Evolutionary conservation across 2,797 vertebrate species (phyloP), one percentile per base, ranked within the genome.

Genomic region (Clarias pachynema): DNA sequence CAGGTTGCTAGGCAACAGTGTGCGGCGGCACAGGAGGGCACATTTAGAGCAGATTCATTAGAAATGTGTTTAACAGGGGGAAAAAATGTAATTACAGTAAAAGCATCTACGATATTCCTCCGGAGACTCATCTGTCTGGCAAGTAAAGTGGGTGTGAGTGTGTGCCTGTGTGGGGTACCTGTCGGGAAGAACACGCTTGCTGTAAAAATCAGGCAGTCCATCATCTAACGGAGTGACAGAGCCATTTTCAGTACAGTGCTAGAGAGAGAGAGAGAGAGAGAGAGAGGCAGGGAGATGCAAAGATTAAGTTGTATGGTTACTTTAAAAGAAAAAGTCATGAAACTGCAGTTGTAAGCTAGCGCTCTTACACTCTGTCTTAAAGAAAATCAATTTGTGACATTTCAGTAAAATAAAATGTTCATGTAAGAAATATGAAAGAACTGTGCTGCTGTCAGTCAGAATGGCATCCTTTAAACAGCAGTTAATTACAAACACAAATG

Each of bases 171-270:
- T 9, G 26, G 2, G 68, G 12, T 87, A 96, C 95, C 95, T 97
- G 93, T 97, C 96, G n/a, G 95, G 95, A 82, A 98, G 94, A 87
- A 98, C 97, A 88, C 96, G 95, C 88, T 97, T 96, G 94, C 94
- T 97, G 93, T 97, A 98, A 92, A 98, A 98, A 89, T 98, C 97
- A 75, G 97, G 97, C 20, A 98, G 92, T 83, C 97, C 97, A 63
- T 98, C 97, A 69, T 97, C 97, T 78, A 98, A 91, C 60, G 95
- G 93, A 81, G 92, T 95, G 82, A 96, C 95, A 84, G 92, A 95
- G 86, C 96, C 97, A 0, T 97, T 97, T 91, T 96, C 96, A 2
- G 95, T 94, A 90, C 93, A 92, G 78, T 95, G 94, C 94, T 96
- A 49, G 10, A 49, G 44, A 49, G 86, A 53, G 20, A 29, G 78